phyloP scores from a whole-genome alignment of 2,797 vertebrate genomes.

The Poecilia picta region DNA sequence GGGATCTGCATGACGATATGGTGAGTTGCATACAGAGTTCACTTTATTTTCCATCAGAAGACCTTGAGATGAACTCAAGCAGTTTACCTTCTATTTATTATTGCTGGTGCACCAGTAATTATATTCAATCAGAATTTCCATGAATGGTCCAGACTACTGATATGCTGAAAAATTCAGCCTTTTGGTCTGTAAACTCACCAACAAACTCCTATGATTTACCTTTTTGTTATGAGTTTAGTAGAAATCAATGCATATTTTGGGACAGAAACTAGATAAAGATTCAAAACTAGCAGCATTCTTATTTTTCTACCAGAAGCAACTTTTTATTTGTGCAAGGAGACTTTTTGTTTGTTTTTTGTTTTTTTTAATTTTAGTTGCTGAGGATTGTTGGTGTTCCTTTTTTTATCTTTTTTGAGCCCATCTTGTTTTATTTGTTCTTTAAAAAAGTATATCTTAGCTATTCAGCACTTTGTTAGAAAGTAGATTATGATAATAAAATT shows the following conservation, averaged over 20 bases:
- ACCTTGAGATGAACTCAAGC: slow-evolving; percentile 9
- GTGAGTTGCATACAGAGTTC: slow-evolving; percentile 12
- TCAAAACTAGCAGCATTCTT: not conserved
- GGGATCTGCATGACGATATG: slow-evolving; percentile 12
- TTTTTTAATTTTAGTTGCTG: not conserved
- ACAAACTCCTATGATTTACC: not conserved
- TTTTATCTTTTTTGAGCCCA: not conserved
- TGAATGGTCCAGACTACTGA: not conserved
- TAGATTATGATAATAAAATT: not conserved
- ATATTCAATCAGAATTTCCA: not conserved
- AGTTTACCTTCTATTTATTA: not conserved
- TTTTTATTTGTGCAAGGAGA: too few relatives aligned
- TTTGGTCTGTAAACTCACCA: not conserved
- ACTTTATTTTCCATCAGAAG: slow-evolving; percentile 8
- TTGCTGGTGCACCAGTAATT: not conserved
- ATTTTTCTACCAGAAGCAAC: not conserved
- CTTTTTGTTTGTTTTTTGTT: not conserved
- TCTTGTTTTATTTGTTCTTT: not conserved
- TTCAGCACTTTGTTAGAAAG: not conserved
- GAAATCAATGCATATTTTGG: not conserved
- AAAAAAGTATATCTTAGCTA: not conserved
- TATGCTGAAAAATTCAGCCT: not conserved
- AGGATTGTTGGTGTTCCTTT: not conserved
- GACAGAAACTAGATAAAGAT: not conserved
- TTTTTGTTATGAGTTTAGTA: not conserved